Evolutionary conservation across 2,113 vertebrate genomes (phyloP), one percentile per base, ranked within the genome.

Genomic region (Cavia porcellus): DNA sequence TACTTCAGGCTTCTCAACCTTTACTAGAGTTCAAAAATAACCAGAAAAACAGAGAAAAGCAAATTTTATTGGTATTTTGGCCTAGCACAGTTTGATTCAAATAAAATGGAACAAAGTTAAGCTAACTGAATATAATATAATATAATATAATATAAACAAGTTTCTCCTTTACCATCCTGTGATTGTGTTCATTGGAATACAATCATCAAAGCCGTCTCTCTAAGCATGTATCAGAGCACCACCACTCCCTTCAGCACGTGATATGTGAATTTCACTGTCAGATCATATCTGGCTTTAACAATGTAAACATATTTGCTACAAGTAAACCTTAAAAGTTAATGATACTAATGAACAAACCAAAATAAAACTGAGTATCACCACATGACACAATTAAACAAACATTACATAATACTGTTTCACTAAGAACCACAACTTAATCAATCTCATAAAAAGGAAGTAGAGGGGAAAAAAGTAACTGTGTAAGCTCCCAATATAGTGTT

Each of bases 271-370:
- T 87, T 95, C 95, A 97, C 96, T 94, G 61, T 96, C 96, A 97
- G 98, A 97, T 97, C 59, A 87, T 62, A 96, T 90, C 96, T 86
- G n/a, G 93, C 17, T 96, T 96, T 95, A 97, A 86, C 92, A 96
- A 90, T 97, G 98, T 98, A 99, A 98, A 98, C 98, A 94, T 97
- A 88, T 64, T 84, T 94, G 72, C 96, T 97, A 97, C 59, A 90
- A 98, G 98, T 98, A 99, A 99, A 98, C 97, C 98, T 98, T 96
- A 98, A 97, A 97, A 77, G 94, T 97, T 81, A 98, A 98, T 97
- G 42, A 92, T 95, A 96, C 68, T 79, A 98, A 96, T 88, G 96
- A 96, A 96, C 90, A 75, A 98, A 98, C 96, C 94, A 98, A 96
- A 90, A 90, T 32, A 97, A 86, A 98, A 92, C 87, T 96, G 80